Percentiles rank a stretch among this genome's conserved stretches.
phyloP scores from a whole-genome alignment of 2,113 vertebrate species.

The Limanda limanda region DNA sequence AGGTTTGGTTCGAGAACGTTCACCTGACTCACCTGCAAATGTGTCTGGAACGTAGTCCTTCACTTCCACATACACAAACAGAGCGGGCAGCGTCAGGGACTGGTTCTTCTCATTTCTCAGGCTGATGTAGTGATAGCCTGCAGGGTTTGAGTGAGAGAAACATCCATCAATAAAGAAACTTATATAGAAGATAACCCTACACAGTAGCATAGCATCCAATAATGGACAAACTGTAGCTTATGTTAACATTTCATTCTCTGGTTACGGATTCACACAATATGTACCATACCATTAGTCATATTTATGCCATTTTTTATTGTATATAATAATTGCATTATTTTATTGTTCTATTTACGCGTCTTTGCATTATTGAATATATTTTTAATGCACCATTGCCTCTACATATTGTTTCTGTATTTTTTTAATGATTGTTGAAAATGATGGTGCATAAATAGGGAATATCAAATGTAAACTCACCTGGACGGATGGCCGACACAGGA shows the following conservation, averaged over 20 bases:
- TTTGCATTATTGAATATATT: no score
- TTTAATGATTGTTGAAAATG: not conserved
- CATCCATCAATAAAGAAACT: conserved; percentile 18
- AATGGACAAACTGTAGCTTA: no score
- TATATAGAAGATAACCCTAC: no score
- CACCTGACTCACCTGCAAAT: conserved; percentile 87
- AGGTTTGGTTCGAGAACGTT: not conserved
- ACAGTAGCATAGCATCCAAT: no score
- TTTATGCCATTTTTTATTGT: no score
- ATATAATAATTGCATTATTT: no score
- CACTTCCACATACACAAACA: conserved; percentile 96
- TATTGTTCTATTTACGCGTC: no score
- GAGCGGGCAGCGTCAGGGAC: conserved; percentile 89
- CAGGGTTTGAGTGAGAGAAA: not conserved
- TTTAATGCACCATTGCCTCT: not conserved
- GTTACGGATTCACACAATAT: no score
- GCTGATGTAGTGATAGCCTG: conserved; percentile 96
- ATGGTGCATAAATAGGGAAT: not conserved
- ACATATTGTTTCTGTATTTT: not conserved
- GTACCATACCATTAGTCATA: no score
- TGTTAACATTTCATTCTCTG: no score
- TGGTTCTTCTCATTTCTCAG: conserved; percentile 97
- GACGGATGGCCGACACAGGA: conserved; percentile 94
- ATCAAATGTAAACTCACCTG: conserved; percentile 80
- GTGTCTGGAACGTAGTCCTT: conserved; percentile 99